Conservation (phyloP, 1,140 invertebrate genomes). For the Panulirus ornatus region DNA sequence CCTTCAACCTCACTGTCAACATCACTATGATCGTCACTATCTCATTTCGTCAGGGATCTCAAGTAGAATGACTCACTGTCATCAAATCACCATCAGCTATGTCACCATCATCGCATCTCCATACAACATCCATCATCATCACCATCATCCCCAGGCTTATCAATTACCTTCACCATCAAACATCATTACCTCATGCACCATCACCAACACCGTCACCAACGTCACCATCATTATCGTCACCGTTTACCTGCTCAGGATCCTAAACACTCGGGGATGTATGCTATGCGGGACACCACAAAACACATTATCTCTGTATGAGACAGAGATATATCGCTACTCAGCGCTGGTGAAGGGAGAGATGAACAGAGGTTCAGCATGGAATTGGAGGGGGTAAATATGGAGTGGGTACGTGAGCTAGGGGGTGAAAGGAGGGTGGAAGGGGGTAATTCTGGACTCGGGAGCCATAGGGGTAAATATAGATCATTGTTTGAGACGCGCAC, state of each 20-base stretch:
- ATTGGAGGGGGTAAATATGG: background rate
- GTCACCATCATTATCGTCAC: background rate
- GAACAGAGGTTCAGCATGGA: too few relatives aligned
- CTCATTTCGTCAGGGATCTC: too few relatives aligned
- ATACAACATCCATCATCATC: background rate
- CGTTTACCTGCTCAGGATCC: too few relatives aligned
- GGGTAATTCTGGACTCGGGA: background rate
- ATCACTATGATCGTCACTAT: too few relatives aligned
- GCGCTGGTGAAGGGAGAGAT: too few relatives aligned
- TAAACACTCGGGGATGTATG: too few relatives aligned
- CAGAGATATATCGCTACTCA: too few relatives aligned
- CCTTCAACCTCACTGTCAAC: background rate
- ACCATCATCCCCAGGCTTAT: too few relatives aligned
- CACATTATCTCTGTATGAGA: too few relatives aligned
- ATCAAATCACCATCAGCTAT: background rate
- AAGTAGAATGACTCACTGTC: background rate
- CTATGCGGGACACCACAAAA: too few relatives aligned
- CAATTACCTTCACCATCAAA: too few relatives aligned
- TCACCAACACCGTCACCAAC: background rate
- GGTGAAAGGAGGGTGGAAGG: background rate
- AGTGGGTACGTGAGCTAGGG: background rate
- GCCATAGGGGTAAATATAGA: constrained; percentile 41
- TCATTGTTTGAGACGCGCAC: constrained; percentile 40
- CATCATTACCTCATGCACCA: too few relatives aligned
- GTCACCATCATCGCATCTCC: background rate